These are phyloP conservation scores for Stictocephala bisonia DNA, from an alignment of 2,888 invertebrate species.

Conservation along the genomic window DNA sequence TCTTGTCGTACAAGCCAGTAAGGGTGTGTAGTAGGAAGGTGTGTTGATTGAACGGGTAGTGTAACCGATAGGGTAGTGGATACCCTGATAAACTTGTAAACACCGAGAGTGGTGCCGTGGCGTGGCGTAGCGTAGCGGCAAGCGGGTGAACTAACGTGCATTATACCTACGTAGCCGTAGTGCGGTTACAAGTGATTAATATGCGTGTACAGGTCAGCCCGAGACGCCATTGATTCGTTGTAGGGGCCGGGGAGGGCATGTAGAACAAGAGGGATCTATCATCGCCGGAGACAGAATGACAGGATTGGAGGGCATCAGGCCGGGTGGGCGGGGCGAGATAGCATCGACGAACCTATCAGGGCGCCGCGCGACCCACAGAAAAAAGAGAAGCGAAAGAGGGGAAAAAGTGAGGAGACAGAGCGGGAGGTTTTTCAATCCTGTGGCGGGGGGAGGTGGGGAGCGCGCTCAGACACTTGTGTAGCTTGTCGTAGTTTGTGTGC, in stretches of 20 bases:
- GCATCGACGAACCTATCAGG: constrained; percentile 45
- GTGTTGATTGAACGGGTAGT: background rate
- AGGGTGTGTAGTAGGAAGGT: constrained; percentile 4
- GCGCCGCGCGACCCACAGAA: constrained; percentile 46
- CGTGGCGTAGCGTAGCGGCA: background rate
- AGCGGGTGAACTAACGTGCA: constrained; percentile 13
- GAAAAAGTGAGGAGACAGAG: constrained; percentile 46
- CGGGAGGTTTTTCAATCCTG: constrained; percentile 45
- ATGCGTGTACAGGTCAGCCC: constrained; percentile 43
- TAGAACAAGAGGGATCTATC: constrained; percentile 45
- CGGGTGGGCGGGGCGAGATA: constrained; percentile 45
- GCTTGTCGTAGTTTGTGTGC: constrained; percentile 46
- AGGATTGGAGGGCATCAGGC: constrained; percentile 47
- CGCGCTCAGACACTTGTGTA: constrained; percentile 33
- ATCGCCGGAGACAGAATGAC: constrained; percentile 47
- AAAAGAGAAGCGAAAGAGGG: constrained; percentile 47
- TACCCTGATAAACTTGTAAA: constrained; percentile 35
- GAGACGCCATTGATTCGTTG: constrained; percentile 41
- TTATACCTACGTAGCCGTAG: background rate
- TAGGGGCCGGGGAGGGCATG: constrained; percentile 36
- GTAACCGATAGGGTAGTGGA: constrained; percentile 32
- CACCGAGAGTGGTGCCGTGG: background rate
- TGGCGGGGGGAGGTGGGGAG: constrained; percentile 47
- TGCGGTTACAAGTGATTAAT: constrained; percentile 41
- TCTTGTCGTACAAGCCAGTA: constrained; percentile 1